These are phyloP conservation scores for Brachionus calyciflorus DNA, from an alignment of 1,140 invertebrate species.

Conservation along the genomic window DNA sequence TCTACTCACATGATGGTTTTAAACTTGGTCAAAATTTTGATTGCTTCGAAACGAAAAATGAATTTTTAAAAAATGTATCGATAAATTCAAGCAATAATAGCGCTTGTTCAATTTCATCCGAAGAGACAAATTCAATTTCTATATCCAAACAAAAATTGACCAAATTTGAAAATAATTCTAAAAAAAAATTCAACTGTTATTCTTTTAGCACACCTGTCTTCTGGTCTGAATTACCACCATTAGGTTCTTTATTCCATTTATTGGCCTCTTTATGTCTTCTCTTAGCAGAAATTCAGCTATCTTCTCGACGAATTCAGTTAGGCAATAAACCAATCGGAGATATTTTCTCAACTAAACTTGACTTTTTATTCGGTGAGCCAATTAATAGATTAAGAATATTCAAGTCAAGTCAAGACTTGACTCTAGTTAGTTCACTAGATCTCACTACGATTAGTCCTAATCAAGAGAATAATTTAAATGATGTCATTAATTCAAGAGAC, in stretches of 20 bases:
- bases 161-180: neutral
- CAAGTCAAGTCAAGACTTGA: neutral
- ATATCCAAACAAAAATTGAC: constrained; percentile 33
- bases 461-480: constrained; percentile 15
- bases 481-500: constrained; percentile 31
- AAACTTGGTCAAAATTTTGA: constrained; percentile 28
- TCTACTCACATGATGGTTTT: constrained; percentile 34
- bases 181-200: neutral
- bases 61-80: neutral
- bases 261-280: neutral
- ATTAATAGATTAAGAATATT: constrained; percentile 36
- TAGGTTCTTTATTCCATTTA: neutral
- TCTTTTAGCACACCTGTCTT: neutral
- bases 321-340: constrained; percentile 33
- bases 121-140: neutral
- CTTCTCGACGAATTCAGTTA: neutral
- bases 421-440: neutral
- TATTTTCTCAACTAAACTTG: constrained; percentile 28
- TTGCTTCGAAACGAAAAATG: too few relatives aligned
- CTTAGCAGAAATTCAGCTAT: constrained; percentile 13
- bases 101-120: constrained; percentile 23
- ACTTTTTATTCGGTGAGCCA: constrained; percentile 36
- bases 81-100: neutral
- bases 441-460: neutral
- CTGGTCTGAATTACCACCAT: constrained; percentile 1